Base-by-base conservation (phyloP, 2,113 vertebrate genomes). In the Lethenteron reissneri region DNA sequence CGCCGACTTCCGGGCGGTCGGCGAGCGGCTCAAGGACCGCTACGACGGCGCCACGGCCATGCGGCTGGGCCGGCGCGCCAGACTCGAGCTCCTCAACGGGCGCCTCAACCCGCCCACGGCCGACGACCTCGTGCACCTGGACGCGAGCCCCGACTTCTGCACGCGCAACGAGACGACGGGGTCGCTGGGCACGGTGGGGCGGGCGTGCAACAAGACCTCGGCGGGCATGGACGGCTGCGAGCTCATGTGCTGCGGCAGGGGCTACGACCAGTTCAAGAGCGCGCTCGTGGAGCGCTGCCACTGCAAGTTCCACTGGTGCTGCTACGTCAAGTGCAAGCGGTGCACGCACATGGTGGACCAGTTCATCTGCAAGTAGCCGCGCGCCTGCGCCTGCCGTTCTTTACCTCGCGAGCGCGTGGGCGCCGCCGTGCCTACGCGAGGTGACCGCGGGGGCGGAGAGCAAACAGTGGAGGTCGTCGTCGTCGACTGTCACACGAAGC, bases 231-330 rank as follows among this genome's bases (percentile, higher is more conserved):
- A 95, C 21, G 92, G 94, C 80, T 99, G 94, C 0, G 89, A 92
- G 80, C 86, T 96, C 71, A 94, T 99, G 94, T 99, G 94, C 83
- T 99, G 94, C 5, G 94, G 94, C 5, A 80, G 92, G 0, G 94
- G 94, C 57, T 97, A 96, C 3, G 90, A 99, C 83, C 92, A 95
- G 81, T 95, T 95, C 83, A 92, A 95, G 84, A 89, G 81, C 2
- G 82, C 89, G 73, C 88, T 88, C 79, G 84, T 86, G 70, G 89
- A 95, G 80, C 88, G 94, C 64, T 99, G 94, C 80, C 87, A 97
- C 84, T 99, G 92, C 87, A 94, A 86, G 80, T 99, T 97, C 80
- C 91, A 99, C 83, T 97, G 94, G 94, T 99, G 94, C 82, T 99
- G 94, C 80, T 99, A 86, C 0, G 92, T 97, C 80, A 91, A 86